A percentile compares a stretch with the other conserved stretches of the same genome.
phyloP scores from a whole-genome alignment of 2,888 invertebrate species.

The Drosophila demipolita region DNA sequence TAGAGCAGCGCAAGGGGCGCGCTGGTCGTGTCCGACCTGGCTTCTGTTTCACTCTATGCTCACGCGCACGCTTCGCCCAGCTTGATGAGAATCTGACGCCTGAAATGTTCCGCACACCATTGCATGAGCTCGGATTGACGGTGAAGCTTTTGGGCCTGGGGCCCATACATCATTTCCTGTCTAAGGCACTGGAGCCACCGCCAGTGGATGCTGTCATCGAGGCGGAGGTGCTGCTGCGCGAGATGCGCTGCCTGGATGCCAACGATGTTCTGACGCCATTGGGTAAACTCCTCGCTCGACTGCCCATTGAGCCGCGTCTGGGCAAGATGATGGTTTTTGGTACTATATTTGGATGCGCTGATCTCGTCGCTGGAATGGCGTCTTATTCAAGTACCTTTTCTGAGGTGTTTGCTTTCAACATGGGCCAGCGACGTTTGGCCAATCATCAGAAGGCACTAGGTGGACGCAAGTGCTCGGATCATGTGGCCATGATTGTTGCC shows the following conservation, averaged over 20 bases:
- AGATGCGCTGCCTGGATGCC: constrained; percentile 95
- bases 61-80: constrained; percentile 89
- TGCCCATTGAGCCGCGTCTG: constrained; percentile 98
- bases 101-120: constrained; percentile 98
- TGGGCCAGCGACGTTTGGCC: constrained; percentile 90
- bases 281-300: constrained; percentile 95
- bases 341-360: constrained; percentile 95
- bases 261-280: constrained; percentile 96
- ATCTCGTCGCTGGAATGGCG: constrained; percentile 96
- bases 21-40: constrained; percentile 98
- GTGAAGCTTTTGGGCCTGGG: constrained; percentile 95
- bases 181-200: constrained; percentile 98
- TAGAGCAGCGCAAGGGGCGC: constrained; percentile 94
- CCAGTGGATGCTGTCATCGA: constrained; percentile 99
- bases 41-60: constrained; percentile 97
- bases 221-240: constrained; percentile 93
- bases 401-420: constrained; percentile 95
- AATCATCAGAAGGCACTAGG: constrained; percentile 94
- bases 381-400: constrained; percentile 98
- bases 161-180: constrained; percentile 96
- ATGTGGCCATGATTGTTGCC: constrained; percentile 97
- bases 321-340: constrained; percentile 99
- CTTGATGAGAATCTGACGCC: constrained; percentile 97
- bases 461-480: constrained; percentile 96
- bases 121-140: constrained; percentile 97